phyloP scores from a whole-genome alignment of 2,888 invertebrate genomes.

The Calliphora vomitoria region DNA sequence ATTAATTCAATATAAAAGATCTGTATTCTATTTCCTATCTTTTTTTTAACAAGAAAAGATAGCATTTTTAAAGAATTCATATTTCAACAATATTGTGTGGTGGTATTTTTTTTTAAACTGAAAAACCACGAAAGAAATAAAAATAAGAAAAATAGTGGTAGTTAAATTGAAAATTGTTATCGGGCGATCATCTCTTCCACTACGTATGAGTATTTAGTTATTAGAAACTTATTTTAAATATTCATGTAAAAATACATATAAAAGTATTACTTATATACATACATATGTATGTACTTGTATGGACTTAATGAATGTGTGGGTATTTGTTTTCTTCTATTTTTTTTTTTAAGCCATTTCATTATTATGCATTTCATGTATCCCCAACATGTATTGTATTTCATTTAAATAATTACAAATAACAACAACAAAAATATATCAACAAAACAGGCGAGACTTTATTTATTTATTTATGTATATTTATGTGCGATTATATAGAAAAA shows the following conservation, averaged over 20 bases:
- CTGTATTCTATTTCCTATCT: background rate
- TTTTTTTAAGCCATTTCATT: conserved; percentile 7
- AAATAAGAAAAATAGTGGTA: background rate
- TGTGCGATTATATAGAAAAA: background rate
- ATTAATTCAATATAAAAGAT: background rate
- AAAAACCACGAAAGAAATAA: background rate
- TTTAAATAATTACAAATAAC: conserved; percentile 29
- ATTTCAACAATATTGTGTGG: too few species aligned
- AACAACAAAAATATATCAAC: background rate
- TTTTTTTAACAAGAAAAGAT: background rate
- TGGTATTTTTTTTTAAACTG: background rate
- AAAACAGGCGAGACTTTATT: background rate
- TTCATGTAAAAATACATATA: too few species aligned
- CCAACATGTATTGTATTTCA: conserved; percentile 25
- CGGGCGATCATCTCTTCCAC: background rate
- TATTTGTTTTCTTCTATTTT: too few species aligned
- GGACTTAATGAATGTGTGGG: background rate
- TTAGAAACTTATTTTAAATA: conserved; percentile 13
- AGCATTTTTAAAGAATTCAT: too few species aligned
- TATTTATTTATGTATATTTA: background rate
- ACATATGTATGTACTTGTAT: too few species aligned
- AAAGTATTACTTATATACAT: background rate
- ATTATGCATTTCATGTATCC: conserved; percentile 32
- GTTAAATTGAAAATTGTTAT: background rate
- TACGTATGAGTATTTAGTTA: background rate